phyloP scores from a whole-genome alignment of 2,113 vertebrate genomes.

The Circaetus cinerascens region DNA sequence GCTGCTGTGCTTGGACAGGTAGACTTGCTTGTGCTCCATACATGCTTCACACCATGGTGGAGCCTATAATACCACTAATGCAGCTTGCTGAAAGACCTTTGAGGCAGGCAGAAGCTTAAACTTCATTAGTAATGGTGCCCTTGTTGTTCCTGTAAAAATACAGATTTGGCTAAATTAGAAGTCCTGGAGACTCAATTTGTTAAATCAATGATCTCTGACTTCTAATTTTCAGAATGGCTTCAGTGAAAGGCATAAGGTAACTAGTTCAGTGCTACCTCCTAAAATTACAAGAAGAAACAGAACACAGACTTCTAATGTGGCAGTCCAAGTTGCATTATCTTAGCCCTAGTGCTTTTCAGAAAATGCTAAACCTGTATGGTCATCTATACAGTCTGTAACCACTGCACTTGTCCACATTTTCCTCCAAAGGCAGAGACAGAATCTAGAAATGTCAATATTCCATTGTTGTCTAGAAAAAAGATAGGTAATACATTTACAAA shows the following conservation, averaged over 20 bases:
- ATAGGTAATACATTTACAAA: not conserved
- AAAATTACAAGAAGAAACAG: not conserved
- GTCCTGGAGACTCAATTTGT: not conserved
- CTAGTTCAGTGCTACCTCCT: not conserved
- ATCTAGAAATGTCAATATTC: not conserved
- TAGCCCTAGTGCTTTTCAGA: not conserved
- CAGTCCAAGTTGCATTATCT: not conserved
- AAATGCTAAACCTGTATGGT: not conserved
- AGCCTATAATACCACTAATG: not conserved
- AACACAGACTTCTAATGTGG: not conserved
- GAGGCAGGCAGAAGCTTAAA: not conserved
- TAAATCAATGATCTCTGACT: not conserved
- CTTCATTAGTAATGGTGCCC: not conserved
- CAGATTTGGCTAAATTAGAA: not conserved
- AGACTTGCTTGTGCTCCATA: not conserved
- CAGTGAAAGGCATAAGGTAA: not conserved
- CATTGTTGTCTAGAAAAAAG: not conserved
- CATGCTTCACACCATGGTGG: not conserved
- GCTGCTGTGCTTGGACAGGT: not conserved
- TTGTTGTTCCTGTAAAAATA: not conserved
- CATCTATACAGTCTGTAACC: not conserved
- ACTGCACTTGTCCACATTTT: not conserved
- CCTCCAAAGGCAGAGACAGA: not conserved
- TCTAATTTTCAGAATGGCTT: not conserved
- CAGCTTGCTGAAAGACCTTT: not conserved